phyloP scores from a whole-genome alignment of 1,140 invertebrate genomes.

The Aphis gossypii region DNA sequence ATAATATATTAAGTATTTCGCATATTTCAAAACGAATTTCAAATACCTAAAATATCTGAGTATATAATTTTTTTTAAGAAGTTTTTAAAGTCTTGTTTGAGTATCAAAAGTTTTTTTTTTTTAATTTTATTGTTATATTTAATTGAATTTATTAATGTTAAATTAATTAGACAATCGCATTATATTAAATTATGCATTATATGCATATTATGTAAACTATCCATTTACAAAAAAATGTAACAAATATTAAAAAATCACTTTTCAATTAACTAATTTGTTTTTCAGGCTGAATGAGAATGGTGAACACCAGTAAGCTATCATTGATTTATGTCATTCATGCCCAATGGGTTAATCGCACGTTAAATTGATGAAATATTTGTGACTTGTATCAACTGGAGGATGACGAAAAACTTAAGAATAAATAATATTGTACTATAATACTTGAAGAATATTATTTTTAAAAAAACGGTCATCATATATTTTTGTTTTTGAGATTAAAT shows the following conservation, averaged over 20 bases:
- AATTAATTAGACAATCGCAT: not conserved
- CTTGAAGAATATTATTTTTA: not conserved
- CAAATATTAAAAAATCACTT: not conserved
- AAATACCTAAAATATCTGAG: too few relatives aligned
- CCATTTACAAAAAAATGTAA: not conserved
- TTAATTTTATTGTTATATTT: too few relatives aligned
- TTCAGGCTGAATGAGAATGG: not conserved
- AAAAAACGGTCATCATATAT: too few relatives aligned
- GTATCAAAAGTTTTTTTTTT: too few relatives aligned
- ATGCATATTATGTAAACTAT: too few relatives aligned
- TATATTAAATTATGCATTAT: not conserved
- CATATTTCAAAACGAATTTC: too few relatives aligned
- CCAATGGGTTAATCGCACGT: not conserved
- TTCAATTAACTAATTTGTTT: not conserved
- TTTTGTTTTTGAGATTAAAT: not conserved
- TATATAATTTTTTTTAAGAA: too few relatives aligned
- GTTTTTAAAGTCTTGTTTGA: too few relatives aligned
- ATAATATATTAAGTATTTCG: too few relatives aligned
- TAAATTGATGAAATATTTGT: not conserved
- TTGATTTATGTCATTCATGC: not conserved
- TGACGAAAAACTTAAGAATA: not conserved
- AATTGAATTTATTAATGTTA: not conserved
- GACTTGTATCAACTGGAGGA: not conserved
- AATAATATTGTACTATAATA: not conserved
- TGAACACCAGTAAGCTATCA: not conserved